Conservation (phyloP, 2,888 invertebrate species). For the Aproaerema taeniolella region DNA sequence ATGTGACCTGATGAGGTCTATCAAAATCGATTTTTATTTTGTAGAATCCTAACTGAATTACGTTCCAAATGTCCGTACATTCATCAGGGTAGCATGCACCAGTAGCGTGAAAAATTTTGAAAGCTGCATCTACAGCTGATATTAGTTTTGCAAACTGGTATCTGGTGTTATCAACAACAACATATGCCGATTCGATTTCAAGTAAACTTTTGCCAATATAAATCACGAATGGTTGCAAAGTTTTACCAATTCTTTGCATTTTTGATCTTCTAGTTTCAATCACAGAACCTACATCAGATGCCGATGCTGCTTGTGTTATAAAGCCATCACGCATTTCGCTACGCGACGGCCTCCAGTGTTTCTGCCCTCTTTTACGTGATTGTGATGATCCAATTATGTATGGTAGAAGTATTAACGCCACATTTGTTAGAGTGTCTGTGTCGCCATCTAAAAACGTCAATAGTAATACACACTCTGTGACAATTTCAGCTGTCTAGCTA, state of each 20-base stretch:
- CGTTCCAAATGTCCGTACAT: constrained; percentile 7
- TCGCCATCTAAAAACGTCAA: no score
- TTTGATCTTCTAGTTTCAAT: not conserved
- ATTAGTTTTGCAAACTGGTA: not conserved
- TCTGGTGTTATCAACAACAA: not conserved
- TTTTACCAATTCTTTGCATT: not conserved
- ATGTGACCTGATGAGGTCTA: not conserved
- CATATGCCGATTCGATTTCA: not conserved
- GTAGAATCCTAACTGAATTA: constrained; percentile 7
- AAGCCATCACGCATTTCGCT: constrained; percentile 2
- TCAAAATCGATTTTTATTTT: constrained; percentile 8
- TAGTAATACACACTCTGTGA: no score
- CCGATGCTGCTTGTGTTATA: not conserved
- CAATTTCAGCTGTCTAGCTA: no score
- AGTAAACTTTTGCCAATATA: not conserved
- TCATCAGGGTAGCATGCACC: constrained; percentile 5
- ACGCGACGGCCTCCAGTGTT: constrained; percentile 1
- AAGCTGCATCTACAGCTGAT: constrained; percentile 5
- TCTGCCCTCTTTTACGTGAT: not conserved
- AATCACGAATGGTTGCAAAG: constrained; percentile 2
- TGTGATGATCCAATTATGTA: not conserved
- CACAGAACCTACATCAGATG: not conserved
- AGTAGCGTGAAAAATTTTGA: not conserved
- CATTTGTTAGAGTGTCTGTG: not conserved
- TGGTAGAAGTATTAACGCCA: no score